These are phyloP conservation scores for Amphipyra tragopoginis DNA, from an alignment of 2,888 invertebrate genomes.

Conservation along the genomic window DNA sequence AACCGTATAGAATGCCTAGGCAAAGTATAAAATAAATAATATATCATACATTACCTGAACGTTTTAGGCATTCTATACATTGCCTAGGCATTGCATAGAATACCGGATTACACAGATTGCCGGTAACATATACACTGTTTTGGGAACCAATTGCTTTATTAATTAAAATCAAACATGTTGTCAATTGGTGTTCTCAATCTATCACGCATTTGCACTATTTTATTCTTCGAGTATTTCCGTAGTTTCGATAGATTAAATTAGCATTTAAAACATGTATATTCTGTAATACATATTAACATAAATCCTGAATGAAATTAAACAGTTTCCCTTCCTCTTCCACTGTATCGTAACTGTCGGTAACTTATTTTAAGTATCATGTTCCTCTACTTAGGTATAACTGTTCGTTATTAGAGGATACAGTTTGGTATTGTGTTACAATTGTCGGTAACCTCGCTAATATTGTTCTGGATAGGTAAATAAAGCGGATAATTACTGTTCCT, in stretches of 20 bases:
- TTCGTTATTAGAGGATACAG: conserved; percentile 39
- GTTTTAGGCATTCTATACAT: no score
- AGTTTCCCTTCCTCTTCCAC: conserved; percentile 43
- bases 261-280: conserved; percentile 3
- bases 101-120: no score
- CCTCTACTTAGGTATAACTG: conserved; percentile 20
- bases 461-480: conserved; percentile 3
- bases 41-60: no score
- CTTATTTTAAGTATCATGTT: conserved; percentile 43
- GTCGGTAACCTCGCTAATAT: conserved; percentile 19
- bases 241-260: conserved; percentile 9
- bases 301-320: conserved; percentile 13
- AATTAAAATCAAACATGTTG: no score
- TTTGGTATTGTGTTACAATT: conserved; percentile 41
- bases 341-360: conserved; percentile 23
- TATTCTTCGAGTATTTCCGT: conserved; percentile 4
- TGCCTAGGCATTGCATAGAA: no score
- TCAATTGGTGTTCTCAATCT: no score
- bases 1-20: no score
- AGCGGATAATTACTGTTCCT: conserved; percentile 5
- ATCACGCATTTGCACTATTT: background rate
- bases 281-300: conserved; percentile 34
- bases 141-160: no score
- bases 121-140: no score
- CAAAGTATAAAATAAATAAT: no score